Conservation (phyloP, 2,888 invertebrate species). For the Micoletzkya japonica region DNA sequence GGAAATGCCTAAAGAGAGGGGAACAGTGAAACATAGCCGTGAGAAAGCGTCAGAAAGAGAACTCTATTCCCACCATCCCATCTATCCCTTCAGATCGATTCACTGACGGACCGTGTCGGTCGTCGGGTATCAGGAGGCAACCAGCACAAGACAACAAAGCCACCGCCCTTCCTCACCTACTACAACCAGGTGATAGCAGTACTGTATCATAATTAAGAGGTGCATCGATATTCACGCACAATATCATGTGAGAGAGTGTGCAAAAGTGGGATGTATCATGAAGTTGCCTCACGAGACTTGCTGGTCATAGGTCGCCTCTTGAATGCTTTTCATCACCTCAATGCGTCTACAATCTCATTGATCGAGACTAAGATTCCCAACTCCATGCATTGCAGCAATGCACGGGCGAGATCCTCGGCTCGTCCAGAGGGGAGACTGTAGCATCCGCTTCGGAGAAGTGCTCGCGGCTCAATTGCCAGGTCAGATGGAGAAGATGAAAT, state of each 20-base stretch:
- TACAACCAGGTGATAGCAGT: constrained; percentile 28
- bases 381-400: not conserved
- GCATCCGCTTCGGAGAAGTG: constrained; percentile 31
- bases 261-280: too few species aligned
- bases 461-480: constrained; percentile 30
- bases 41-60: too few species aligned
- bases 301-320: too few species aligned
- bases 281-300: too few species aligned
- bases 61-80: too few species aligned
- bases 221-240: too few species aligned
- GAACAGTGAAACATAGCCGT: too few species aligned
- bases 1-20: too few species aligned
- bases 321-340: too few species aligned
- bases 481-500: not conserved
- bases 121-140: not conserved
- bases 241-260: too few species aligned
- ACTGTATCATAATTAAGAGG: too few species aligned
- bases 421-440: constrained; percentile 29
- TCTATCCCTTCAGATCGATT: too few species aligned
- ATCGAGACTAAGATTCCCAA: not conserved
- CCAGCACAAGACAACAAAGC: constrained; percentile 5
- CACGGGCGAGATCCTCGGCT: constrained; percentile 27
- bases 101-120: constrained; percentile 23
- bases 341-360: not conserved
- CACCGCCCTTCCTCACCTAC: constrained; percentile 26